Percentiles rank a stretch among this genome's conserved stretches.
phyloP scores from a whole-genome alignment of 2,888 invertebrate species.

The Cataglyphis livida region DNA sequence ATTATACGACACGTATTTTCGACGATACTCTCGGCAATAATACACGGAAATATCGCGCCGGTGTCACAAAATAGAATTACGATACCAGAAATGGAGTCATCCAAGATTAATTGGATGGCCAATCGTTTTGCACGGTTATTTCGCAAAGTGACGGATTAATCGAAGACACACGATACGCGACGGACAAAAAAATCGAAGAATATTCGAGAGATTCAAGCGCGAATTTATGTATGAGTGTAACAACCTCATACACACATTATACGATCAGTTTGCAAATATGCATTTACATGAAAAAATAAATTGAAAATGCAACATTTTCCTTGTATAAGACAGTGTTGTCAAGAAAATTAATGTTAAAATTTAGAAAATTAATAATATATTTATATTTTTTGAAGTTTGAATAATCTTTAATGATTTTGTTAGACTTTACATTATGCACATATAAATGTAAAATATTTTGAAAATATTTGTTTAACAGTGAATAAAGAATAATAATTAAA shows the following conservation, averaged over 20 bases:
- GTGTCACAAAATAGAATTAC: constrained; percentile 67
- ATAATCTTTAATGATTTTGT: no score
- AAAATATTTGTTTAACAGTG: not conserved
- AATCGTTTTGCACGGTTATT: constrained; percentile 57
- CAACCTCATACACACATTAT: not conserved
- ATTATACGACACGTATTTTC: constrained; percentile 68
- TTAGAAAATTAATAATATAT: no score
- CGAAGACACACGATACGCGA: constrained; percentile 41
- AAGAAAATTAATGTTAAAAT: not conserved
- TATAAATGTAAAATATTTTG: not conserved
- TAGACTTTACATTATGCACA: no score
- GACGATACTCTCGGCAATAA: constrained; percentile 41
- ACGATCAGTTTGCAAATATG: not conserved
- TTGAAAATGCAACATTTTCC: not conserved
- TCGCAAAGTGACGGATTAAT: constrained; percentile 51
- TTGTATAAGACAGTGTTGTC: not conserved
- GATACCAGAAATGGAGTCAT: constrained; percentile 65
- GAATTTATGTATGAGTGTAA: constrained; percentile 16
- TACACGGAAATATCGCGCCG: constrained; percentile 67
- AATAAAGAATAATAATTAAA: not conserved
- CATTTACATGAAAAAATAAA: not conserved
- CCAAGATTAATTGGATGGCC: constrained; percentile 51
- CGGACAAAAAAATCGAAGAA: constrained; percentile 48
- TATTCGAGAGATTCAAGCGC: constrained; percentile 18
- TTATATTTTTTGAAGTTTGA: no score